Base-by-base conservation (phyloP, 2,113 vertebrate species). In the Tetrax tetrax region DNA sequence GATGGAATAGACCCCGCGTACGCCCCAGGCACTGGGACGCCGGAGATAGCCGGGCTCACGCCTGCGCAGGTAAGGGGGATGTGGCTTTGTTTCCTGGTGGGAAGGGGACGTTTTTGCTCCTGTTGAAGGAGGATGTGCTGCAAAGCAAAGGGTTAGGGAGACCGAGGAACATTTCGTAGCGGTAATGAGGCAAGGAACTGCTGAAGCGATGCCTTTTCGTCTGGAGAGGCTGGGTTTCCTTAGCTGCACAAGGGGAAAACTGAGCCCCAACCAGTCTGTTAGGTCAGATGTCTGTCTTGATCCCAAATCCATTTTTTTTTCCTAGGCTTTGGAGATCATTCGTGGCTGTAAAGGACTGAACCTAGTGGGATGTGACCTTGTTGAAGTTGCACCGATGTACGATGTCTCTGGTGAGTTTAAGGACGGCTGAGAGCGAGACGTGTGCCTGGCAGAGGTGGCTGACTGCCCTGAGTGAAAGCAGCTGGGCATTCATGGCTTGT, bases 41-140 rank as follows among this genome's bases (percentile, higher is more conserved):
- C 99, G 0, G 99, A 99, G 97, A 98, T 99, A 8, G 99, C 98
- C 0, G 99, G 99, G 10, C 99, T 99, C 22, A 99, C 99, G 2
- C 98, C 99, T 3, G 98, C 96, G 7, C 99, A 99, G 99, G 99
- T 99, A 92, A 97, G 77, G 41, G 53, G 24, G 17, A 14, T 5
- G 4, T 28, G 0, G 14, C 33, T 57, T n/a, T 6, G 1, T 59
- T 83, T 29, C 48, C 16, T 24, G 0, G 23, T 2, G 29, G 25
- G 11, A 57, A 43, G 6, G 22, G 78, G 15, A 22, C 0, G 1
- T 1, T 45, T 75, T 15, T 54, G 5, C 12, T 68, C 27, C 60
- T 2, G 0, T 35, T 48, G 19, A 25, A 68, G 71, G 64, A 70
- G 51, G 14, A 17, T 0, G 0, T 51, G 47, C 47, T 2, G 65